A percentile compares a stretch with the other conserved stretches of the same genome.
Evolutionary conservation across 2,888 invertebrate species (phyloP).

Genomic region (Parthenolecanium corni): DNA sequence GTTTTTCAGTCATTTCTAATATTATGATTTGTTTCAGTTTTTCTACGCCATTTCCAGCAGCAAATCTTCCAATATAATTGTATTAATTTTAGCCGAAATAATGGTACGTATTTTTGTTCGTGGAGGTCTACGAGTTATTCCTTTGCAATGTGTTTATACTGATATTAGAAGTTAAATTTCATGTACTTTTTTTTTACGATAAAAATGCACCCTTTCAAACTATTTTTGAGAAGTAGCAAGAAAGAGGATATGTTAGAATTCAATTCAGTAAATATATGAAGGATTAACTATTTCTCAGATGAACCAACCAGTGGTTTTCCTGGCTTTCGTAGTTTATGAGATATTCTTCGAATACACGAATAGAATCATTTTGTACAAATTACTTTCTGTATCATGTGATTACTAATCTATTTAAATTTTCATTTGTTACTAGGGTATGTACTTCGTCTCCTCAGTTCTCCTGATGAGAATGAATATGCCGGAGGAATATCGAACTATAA

Average conservation of each 20-base stretch:
- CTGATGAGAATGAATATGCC: slow-evolving; percentile 99
- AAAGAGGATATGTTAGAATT: too few relatives aligned
- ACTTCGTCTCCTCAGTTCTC: slow-evolving; percentile 94
- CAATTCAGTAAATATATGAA: too few relatives aligned
- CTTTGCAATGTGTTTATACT: too few relatives aligned
- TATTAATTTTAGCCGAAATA: slow-evolving; percentile 89
- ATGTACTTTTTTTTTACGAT: too few relatives aligned
- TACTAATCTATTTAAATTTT: background rate
- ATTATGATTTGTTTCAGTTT: slow-evolving; percentile 55
- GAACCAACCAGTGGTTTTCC: too few relatives aligned
- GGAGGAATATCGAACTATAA: slow-evolving; percentile 85
- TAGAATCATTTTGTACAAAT: too few relatives aligned
- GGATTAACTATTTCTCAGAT: too few relatives aligned
- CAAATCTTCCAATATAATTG: slow-evolving; percentile 96
- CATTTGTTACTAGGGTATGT: slow-evolving; percentile 76
- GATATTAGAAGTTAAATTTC: too few relatives aligned
- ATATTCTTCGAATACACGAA: too few relatives aligned
- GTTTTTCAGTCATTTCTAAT: background rate
- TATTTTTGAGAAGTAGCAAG: too few relatives aligned
- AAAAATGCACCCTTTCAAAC: too few relatives aligned
- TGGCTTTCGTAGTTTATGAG: too few relatives aligned
- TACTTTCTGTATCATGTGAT: background rate
- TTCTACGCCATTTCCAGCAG: slow-evolving; percentile 98
- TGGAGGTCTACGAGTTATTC: slow-evolving; percentile 10
- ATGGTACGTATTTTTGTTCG: slow-evolving; percentile 56